These are phyloP conservation scores for Eupsilia transversa DNA, from an alignment of 2,888 invertebrate species.

Conservation along the genomic window DNA sequence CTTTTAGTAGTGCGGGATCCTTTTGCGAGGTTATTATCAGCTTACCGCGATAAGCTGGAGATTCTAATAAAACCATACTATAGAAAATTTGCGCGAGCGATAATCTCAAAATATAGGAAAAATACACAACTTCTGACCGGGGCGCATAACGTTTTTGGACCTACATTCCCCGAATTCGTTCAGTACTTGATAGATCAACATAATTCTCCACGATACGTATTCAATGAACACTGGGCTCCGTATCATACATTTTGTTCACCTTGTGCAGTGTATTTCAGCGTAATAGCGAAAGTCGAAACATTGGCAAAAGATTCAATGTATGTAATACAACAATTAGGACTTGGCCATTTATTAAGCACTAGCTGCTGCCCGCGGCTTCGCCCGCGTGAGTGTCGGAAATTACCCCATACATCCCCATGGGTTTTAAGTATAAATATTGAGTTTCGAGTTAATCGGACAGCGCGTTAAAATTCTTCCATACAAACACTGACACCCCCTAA, in stretches of 20 bases:
- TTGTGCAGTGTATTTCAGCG: constrained; percentile 92
- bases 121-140: constrained; percentile 78
- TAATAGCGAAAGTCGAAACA: constrained; percentile 92
- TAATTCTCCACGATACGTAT: constrained; percentile 75
- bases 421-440: too few species aligned
- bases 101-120: constrained; percentile 91
- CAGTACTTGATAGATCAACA: constrained; percentile 92
- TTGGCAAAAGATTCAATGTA: constrained; percentile 91
- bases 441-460: too few species aligned
- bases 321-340: constrained; percentile 91
- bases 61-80: constrained; percentile 93
- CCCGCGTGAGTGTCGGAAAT: too few species aligned
- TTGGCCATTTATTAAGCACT: constrained; percentile 89
- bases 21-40: constrained; percentile 93
- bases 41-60: constrained; percentile 94
- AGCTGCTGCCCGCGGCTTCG: too few species aligned
- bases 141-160: constrained; percentile 86
- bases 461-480: too few species aligned
- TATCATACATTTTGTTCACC: constrained; percentile 92
- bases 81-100: constrained; percentile 92
- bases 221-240: constrained; percentile 93
- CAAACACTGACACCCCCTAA: too few species aligned
- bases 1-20: constrained; percentile 93
- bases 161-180: constrained; percentile 93
- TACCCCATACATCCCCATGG: too few species aligned